A percentile compares a stretch with the other conserved stretches of the same genome.
Evolutionary conservation across 2,888 invertebrate species (phyloP).

Genomic region (Lomographa bimaculata): DNA sequence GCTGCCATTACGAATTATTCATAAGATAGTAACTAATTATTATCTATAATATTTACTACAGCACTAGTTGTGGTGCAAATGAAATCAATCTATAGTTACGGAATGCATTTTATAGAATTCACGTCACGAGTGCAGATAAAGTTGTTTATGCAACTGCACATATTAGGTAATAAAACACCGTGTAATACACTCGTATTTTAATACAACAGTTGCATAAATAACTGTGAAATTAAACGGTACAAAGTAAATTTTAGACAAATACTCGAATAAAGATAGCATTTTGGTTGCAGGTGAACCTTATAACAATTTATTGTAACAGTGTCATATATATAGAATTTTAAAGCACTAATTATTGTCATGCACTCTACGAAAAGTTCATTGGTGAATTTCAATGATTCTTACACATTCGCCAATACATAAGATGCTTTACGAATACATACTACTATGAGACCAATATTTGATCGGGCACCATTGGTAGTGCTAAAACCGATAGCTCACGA

Average conservation of each 20-base stretch:
- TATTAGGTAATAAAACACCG: too few species aligned
- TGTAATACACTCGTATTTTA: too few species aligned
- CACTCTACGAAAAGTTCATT: conserved; percentile 55
- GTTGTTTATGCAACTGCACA: too few species aligned
- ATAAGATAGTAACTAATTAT: too few species aligned
- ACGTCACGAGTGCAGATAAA: too few species aligned
- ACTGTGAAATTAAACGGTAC: too few species aligned
- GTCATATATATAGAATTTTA: conserved; percentile 51
- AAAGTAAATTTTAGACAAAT: conserved; percentile 3
- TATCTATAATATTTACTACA: too few species aligned
- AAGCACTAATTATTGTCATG: conserved; percentile 82
- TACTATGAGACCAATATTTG: conserved; percentile 60
- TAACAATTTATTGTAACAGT: conserved; percentile 32
- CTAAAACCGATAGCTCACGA: conserved; percentile 31
- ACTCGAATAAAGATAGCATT: conserved; percentile 12
- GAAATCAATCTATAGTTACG: too few species aligned
- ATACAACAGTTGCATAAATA: too few species aligned
- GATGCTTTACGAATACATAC: conserved; percentile 46
- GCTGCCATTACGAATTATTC: too few species aligned
- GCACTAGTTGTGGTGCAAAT: too few species aligned
- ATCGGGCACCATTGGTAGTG: conserved; percentile 44
- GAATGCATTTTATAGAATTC: too few species aligned
- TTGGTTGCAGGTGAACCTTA: conserved; percentile 8
- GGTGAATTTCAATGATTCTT: conserved; percentile 39
- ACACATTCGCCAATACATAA: conserved; percentile 40